Evolutionary conservation across 2,888 invertebrate species (phyloP), one percentile per base, ranked within the genome.

Genomic region (Tetranychus piercei): DNA sequence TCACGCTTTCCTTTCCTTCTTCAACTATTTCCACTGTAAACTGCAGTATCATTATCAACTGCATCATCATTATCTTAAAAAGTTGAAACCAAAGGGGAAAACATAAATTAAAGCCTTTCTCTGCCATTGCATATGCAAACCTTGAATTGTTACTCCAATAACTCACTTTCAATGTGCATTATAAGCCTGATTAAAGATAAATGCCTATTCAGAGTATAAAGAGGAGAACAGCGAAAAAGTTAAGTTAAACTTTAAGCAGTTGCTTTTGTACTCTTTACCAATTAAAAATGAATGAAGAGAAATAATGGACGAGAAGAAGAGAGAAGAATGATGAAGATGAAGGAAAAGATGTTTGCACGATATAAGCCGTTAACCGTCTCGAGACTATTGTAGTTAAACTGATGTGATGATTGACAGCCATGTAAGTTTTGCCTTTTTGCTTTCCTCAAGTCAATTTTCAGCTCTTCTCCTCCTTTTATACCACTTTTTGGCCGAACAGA

Each of bases 241-340:
- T 20, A 65, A 20, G n/a, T 65, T 66, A 66, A 66, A 66, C 66
- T 20, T 66, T 20, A 66, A 66, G 5, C 34, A 34, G 34, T 34
- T 34, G 34, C 34, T 34, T 34, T 34, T 34, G 34, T 34, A 34
- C 34, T 34, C 34, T 34, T 34, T 34, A 34, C 34, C 34, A 34
- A 34, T 34, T 20, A 66, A 66, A 66, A 15, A 66, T 18, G 9
- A 65, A 20, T 20, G 65, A 55, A 55, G 55, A 55, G 15, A 2
- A 55, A 15, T 15, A 55, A 55, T 9, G 15, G 55, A 55, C 15
- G 55, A 55, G 15, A 5, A 55, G 7, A 55, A 55, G 6, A 23
- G 20, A 69, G n/a, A 65, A 20, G 66, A 66, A 66, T 66, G 20
- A 20, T 66, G 66, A 66, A 66, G 69, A 69, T 11, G 69, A 69